Conservation (phyloP, 2,888 invertebrate genomes). For the Julus scanicus region DNA sequence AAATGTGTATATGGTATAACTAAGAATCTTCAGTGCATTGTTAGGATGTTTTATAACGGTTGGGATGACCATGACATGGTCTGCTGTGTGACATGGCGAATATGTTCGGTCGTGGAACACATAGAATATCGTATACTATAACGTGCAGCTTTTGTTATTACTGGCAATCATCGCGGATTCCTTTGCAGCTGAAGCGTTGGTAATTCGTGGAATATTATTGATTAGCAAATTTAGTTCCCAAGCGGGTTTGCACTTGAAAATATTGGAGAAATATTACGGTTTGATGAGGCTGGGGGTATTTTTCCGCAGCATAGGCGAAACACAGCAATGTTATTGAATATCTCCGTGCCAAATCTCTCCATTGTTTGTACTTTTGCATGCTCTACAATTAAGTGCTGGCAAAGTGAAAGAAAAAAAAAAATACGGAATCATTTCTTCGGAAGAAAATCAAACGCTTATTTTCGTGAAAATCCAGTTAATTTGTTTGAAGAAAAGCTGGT, state of each 20-base stretch:
- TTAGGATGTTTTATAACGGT: neutral
- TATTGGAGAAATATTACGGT: slow-evolving; percentile 29
- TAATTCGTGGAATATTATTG: slow-evolving; percentile 39
- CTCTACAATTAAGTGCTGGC: slow-evolving; percentile 12
- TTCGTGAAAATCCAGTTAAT: slow-evolving; percentile 27
- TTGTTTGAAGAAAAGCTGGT: slow-evolving; percentile 3
- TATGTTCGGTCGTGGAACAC: neutral
- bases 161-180: slow-evolving; percentile 29
- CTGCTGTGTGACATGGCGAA: neutral
- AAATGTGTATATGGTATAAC: too few species aligned
- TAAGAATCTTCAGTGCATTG: neutral
- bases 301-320: neutral
- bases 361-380: slow-evolving; percentile 38
- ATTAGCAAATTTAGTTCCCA: neutral
- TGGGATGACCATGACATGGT: neutral
- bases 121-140: too few species aligned
- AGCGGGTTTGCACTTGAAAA: neutral
- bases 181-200: slow-evolving; percentile 6
- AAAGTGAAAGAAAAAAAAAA: neutral
- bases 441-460: slow-evolving; percentile 39
- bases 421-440: slow-evolving; percentile 9
- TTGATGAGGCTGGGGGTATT: neutral
- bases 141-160: neutral
- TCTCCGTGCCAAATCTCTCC: slow-evolving; percentile 26
- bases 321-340: neutral